Conservation (phyloP, 2,113 vertebrate species). For the Desmodus rotundus region DNA sequence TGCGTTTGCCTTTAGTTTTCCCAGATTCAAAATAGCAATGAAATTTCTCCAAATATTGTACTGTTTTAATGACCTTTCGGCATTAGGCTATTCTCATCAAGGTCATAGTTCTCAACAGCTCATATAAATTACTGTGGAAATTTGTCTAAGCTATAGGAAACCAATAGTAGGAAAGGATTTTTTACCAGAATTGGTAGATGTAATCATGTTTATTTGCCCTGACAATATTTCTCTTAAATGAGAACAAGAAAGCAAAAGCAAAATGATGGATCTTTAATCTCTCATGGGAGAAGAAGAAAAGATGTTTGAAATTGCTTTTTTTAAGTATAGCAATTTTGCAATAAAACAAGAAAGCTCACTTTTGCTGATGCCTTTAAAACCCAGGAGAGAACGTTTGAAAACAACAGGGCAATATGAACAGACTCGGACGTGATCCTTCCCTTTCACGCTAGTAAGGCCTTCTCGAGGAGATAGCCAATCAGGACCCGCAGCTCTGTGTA, state of each 20-base stretch:
- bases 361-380: neutral
- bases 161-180: neutral
- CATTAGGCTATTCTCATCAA: neutral
- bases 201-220: neutral
- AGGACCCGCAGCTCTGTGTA: neutral
- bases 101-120: neutral
- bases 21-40: neutral
- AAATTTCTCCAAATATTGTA: neutral
- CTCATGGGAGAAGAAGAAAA: neutral
- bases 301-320: conserved; percentile 4
- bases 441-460: neutral
- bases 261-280: neutral
- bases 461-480: neutral
- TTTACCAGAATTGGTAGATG: neutral
- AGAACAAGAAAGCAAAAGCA: neutral
- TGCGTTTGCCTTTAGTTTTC: neutral
- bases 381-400: neutral
- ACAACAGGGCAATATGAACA: neutral
- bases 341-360: neutral
- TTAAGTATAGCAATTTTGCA: conserved; percentile 23
- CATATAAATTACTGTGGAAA: neutral
- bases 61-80: neutral
- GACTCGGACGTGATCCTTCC: neutral
- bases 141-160: neutral
- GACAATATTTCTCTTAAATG: neutral